These are phyloP conservation scores for Sebastes hubbsi DNA, from an alignment of 2,797 vertebrate species.

Conservation along the genomic window DNA sequence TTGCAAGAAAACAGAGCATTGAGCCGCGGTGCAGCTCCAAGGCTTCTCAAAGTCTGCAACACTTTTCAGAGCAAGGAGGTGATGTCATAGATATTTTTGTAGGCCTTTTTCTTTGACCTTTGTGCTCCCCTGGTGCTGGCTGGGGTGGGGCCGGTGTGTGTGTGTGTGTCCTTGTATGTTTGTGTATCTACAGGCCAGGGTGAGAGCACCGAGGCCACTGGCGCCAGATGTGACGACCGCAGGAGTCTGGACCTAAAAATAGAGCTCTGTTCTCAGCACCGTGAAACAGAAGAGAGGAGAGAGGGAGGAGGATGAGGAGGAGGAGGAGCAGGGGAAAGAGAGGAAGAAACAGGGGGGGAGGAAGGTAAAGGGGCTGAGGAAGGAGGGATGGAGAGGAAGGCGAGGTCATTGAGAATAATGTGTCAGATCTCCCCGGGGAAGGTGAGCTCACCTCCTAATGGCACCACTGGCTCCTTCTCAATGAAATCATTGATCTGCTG, in stretches of 20 bases:
- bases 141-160: conserved; percentile 56
- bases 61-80: conserved; percentile 49
- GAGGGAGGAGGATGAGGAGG: conserved; percentile 23
- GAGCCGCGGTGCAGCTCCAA: conserved; percentile 34
- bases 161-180: conserved; percentile 38
- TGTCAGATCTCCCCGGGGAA: conserved; percentile 69
- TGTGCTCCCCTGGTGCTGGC: conserved; percentile 56
- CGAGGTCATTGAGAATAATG: conserved; percentile 77
- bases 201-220: conserved; percentile 78
- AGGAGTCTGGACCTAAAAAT: conserved; percentile 85
- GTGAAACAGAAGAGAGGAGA: conserved; percentile 66
- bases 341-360: conserved; percentile 16
- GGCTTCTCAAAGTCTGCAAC: conserved; percentile 39
- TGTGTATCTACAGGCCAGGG: conserved; percentile 72
- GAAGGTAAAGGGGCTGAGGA: conserved; percentile 32
- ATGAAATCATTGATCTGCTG: conserved; percentile 83
- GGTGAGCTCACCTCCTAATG: conserved; percentile 85
- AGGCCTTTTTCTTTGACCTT: conserved; percentile 73
- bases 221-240: conserved; percentile 87
- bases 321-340: conserved; percentile 9
- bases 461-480: conserved; percentile 80
- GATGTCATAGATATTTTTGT: conserved; percentile 74
- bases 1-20: conserved; percentile 41
- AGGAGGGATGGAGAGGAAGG: conserved; percentile 51
- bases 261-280: conserved; percentile 83